Conservation (phyloP, 2,797 vertebrate species). For the Stomatorhinus walkeri region DNA sequence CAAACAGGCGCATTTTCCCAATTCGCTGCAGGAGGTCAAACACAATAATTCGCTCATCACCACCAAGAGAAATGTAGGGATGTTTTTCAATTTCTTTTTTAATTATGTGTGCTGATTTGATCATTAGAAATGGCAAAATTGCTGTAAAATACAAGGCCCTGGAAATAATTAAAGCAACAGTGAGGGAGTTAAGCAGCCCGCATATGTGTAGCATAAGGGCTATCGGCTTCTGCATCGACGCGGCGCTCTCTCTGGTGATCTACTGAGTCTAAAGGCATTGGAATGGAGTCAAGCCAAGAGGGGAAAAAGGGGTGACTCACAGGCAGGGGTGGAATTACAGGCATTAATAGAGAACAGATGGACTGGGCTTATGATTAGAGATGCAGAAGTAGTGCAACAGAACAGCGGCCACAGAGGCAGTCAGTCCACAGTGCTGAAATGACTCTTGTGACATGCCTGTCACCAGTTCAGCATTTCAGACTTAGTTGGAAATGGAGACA, state of each 20-base stretch:
- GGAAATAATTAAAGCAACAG: constrained; percentile 50
- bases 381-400: constrained; percentile 49
- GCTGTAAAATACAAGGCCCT: constrained; percentile 45
- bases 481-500: constrained; percentile 19
- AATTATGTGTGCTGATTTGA: constrained; percentile 66
- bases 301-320: constrained; percentile 36
- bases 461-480: constrained; percentile 17
- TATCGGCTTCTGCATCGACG: not conserved
- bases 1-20: constrained; percentile 62
- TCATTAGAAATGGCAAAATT: constrained; percentile 58
- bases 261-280: constrained; percentile 10
- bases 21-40: constrained; percentile 68
- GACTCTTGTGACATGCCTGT: constrained; percentile 38
- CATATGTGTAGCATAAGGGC: constrained; percentile 45
- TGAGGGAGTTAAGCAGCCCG: constrained; percentile 30
- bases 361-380: constrained; percentile 57
- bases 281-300: constrained; percentile 30
- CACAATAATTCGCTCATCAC: constrained; percentile 73
- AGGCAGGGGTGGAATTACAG: constrained; percentile 35
- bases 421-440: constrained; percentile 43
- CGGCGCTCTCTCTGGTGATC: constrained; percentile 6
- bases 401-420: constrained; percentile 39
- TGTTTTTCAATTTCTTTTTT: constrained; percentile 66
- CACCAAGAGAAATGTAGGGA: constrained; percentile 69
- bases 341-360: constrained; percentile 54